Conservation (phyloP, 1,140 invertebrate genomes). For the Brachionus koreanus region DNA sequence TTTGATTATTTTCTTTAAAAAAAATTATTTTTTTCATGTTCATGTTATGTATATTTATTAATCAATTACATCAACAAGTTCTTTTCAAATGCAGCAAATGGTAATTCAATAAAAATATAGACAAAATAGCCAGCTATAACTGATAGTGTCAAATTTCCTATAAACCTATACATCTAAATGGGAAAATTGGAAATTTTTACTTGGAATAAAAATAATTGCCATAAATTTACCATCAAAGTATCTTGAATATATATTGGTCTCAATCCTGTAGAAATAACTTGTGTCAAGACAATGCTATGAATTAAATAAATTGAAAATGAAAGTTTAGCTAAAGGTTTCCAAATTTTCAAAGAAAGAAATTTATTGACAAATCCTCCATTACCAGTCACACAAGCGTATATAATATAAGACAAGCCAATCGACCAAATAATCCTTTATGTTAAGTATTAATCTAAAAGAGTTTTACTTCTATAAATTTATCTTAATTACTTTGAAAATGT, state of each 20-base stretch:
- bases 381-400: not conserved
- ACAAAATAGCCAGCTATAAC: not conserved
- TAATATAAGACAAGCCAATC: not conserved
- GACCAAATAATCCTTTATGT: not conserved
- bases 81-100: conserved; percentile 10
- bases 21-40: too few relatives aligned
- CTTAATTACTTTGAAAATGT: not conserved
- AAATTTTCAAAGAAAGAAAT: conserved; percentile 71
- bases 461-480: not conserved
- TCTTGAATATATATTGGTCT: not conserved
- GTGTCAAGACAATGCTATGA: conserved; percentile 60
- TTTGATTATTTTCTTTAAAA: too few relatives aligned
- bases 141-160: not conserved
- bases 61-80: not conserved
- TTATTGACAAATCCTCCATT: conserved; percentile 60
- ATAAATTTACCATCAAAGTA: not conserved
- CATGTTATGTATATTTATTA: too few relatives aligned
- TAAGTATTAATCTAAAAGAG: not conserved
- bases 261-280: not conserved
- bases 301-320: conserved; percentile 85
- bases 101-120: conserved; percentile 18
- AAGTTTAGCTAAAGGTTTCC: conserved; percentile 78
- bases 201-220: not conserved
- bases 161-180: not conserved
- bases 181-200: not conserved